These are phyloP conservation scores for Bombus fervidus DNA, from an alignment of 1,140 invertebrate species.

Conservation along the genomic window DNA sequence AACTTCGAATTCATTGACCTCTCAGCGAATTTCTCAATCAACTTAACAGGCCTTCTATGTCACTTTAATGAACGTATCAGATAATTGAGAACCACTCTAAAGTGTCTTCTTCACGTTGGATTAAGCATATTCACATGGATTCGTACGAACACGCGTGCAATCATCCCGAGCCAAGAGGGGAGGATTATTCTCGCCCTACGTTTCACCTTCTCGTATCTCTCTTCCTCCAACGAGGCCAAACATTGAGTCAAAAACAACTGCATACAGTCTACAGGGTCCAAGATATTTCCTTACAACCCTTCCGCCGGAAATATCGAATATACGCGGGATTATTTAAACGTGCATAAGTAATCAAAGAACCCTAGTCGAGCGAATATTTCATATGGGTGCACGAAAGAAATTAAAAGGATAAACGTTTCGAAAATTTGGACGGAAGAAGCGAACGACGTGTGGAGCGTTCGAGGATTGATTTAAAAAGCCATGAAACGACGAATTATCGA, in stretches of 20 bases:
- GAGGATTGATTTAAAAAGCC: neutral
- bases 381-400: neutral
- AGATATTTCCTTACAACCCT: constrained; percentile 29
- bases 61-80: constrained; percentile 41
- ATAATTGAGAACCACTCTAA: constrained; percentile 63
- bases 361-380: neutral
- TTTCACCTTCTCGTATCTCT: neutral
- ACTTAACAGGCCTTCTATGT: constrained; percentile 54
- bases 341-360: constrained; percentile 11
- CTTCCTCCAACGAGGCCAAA: neutral
- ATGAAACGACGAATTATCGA: constrained; percentile 12
- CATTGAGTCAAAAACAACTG: neutral
- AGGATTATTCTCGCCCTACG: constrained; percentile 47
- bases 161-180: neutral
- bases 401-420: neutral
- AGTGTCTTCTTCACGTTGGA: constrained; percentile 54
- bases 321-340: constrained; percentile 20
- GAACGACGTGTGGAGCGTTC: neutral
- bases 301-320: constrained; percentile 32
- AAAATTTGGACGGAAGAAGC: neutral
- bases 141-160: constrained; percentile 41
- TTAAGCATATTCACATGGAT: constrained; percentile 66
- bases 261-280: neutral
- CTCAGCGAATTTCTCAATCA: constrained; percentile 55
- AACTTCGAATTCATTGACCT: constrained; percentile 12